phyloP scores from a whole-genome alignment of 2,888 invertebrate species.

The Drosophila pseudotakahashii region DNA sequence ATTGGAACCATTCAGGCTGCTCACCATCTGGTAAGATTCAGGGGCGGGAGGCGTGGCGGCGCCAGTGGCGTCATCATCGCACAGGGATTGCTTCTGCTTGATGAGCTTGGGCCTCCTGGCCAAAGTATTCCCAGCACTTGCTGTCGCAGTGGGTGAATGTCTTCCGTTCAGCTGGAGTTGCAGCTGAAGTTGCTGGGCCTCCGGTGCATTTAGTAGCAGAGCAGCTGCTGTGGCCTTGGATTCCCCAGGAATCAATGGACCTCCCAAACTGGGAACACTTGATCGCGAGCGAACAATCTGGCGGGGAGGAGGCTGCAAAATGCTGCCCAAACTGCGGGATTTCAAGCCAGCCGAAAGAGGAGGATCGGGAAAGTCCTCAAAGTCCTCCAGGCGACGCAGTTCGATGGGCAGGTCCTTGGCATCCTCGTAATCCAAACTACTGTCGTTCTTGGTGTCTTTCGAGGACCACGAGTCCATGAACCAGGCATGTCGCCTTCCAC shows the following conservation, averaged over 20 bases:
- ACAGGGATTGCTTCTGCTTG: constrained; percentile 94
- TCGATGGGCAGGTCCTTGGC: constrained; percentile 93
- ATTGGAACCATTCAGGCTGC: constrained; percentile 76
- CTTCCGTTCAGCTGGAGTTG: constrained; percentile 50
- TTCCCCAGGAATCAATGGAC: constrained; percentile 67
- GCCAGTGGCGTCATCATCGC: constrained; percentile 87
- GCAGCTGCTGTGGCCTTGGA: constrained; percentile 51
- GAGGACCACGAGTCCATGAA: constrained; percentile 92
- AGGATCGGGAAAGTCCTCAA: constrained; percentile 86
- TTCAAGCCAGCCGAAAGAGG: constrained; percentile 88
- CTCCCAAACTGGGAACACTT: constrained; percentile 89
- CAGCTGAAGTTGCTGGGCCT: constrained; percentile 38
- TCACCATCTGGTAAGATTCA: constrained; percentile 74
- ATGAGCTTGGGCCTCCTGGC: constrained; percentile 88
- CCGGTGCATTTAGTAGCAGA: constrained; percentile 50
- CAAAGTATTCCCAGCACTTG: constrained; percentile 68
- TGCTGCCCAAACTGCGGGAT: constrained; percentile 93
- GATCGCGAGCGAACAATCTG: constrained; percentile 90
- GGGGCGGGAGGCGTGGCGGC: constrained; percentile 46
- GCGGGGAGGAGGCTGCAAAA: constrained; percentile 90
- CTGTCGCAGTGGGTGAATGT: constrained; percentile 67
- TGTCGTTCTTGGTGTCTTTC: constrained; percentile 86
- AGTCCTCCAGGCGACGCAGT: constrained; percentile 91
- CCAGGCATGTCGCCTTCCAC: constrained; percentile 89
- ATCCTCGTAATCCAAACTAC: constrained; percentile 87